Conservation (phyloP, 2,113 vertebrate genomes). For the Zosterops pallidus region DNA sequence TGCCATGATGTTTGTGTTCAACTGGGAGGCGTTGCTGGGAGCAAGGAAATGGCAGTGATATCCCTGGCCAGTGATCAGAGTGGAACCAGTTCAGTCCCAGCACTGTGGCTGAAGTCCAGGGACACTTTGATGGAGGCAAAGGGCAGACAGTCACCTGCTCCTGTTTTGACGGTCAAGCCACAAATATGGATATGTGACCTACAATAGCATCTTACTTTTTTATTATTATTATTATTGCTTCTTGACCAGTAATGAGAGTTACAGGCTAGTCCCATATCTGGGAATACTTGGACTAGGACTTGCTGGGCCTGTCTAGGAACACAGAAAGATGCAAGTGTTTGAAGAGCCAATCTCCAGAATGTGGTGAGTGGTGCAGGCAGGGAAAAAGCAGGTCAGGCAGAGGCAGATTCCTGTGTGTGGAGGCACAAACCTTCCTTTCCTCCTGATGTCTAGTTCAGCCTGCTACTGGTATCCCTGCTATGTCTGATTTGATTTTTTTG, state of each 20-base stretch:
- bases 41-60: not conserved
- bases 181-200: not conserved
- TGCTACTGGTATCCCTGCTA: not conserved
- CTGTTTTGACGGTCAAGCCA: not conserved
- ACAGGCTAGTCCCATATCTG: not conserved
- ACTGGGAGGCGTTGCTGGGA: not conserved
- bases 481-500: not conserved
- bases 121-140: not conserved
- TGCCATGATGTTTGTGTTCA: not conserved
- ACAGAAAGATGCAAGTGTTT: not conserved
- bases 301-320: not conserved
- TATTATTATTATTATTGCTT: not conserved
- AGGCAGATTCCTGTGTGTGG: not conserved
- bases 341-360: not conserved
- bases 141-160: constrained; percentile 19
- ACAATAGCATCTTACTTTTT: not conserved
- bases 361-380: not conserved
- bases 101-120: not conserved
- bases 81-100: not conserved
- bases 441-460: not conserved
- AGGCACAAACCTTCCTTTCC: not conserved
- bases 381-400: not conserved
- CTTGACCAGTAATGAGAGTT: not conserved
- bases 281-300: not conserved
- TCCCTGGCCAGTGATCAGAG: not conserved